A percentile compares a stretch with the other conserved stretches of the same genome.
Conservation (phyloP, 1,140 invertebrate species). For the Neoseiulus cucumeris region DNA sequence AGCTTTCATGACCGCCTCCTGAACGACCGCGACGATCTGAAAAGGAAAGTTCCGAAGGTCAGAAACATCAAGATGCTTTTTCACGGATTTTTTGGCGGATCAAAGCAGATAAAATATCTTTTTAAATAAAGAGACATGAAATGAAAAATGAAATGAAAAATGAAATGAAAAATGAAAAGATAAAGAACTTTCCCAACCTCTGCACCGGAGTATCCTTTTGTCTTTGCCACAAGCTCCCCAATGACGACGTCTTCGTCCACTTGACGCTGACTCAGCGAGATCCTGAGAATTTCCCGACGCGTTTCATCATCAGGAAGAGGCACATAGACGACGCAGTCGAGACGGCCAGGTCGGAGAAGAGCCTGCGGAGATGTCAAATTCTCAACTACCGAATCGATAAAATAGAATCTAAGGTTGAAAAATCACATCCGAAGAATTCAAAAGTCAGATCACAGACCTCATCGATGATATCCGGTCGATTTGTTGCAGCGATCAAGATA, state of each 20-base stretch:
- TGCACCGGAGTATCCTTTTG: constrained; percentile 62
- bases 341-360: constrained; percentile 57
- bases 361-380: constrained; percentile 35
- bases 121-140: too few species aligned
- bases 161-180: neutral
- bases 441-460: too few species aligned
- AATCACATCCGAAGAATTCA: too few species aligned
- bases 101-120: neutral
- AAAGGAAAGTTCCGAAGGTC: constrained; percentile 18
- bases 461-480: constrained; percentile 76
- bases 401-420: too few species aligned
- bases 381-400: neutral
- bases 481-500: constrained; percentile 85
- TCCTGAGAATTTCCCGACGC: constrained; percentile 43
- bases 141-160: neutral
- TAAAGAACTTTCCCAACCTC: constrained; percentile 36
- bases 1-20: constrained; percentile 60
- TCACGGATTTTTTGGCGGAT: neutral
- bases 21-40: constrained; percentile 51
- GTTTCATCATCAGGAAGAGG: constrained; percentile 54
- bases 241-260: constrained; percentile 36
- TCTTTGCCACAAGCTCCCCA: constrained; percentile 39
- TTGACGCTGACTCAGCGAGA: constrained; percentile 27
- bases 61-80: too few species aligned
- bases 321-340: constrained; percentile 74